Evolutionary conservation across 2,113 vertebrate genomes (phyloP), one percentile per base, ranked within the genome.

Genomic region (Suncus etruscus): DNA sequence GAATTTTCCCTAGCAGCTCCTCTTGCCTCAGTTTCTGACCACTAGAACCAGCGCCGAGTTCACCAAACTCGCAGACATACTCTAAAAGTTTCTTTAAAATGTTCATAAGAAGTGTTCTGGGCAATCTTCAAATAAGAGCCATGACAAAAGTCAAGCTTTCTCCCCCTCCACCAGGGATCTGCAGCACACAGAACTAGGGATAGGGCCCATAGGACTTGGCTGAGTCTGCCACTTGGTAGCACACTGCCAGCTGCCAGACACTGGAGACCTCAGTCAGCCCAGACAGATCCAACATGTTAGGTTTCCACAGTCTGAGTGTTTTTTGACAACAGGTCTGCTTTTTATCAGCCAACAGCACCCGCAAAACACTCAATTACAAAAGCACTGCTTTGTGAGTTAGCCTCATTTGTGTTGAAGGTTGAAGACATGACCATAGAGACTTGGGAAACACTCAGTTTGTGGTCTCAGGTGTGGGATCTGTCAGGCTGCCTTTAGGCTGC

Each of bases 271-370:
- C 7, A 47, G 78, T 76, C 89, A 93, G 27, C 77, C 51, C 70
- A 12, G 76, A 86, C 66, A 83, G 47, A 76, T 68, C 85, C 69
- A 18, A 27, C 65, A 75, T 18, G 24, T 47, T 16, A 20, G 54
- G 16, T 58, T 69, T 72, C 8, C 78, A 79, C 32, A 47, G 31
- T 70, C 80, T 89, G 81, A 91, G 50, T 63, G 58, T 66, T 81
- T 91, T 39, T 32, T 74, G 88, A 91, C 68, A 86, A 20, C 15
- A 54, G 39, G 73, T 78, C 65, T 50, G 66, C 32, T 70, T 85
- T 73, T 45, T 69, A 81, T 70, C 68, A 83, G 72, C 25, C 50
- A 96, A 73, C 61, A 91, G 91, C 58, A 11, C 72, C 72, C 77
- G 79, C 72, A 51, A 90, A 61, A 51, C 47, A 86, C 0, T 0